Evolutionary conservation across 2,113 vertebrate species (phyloP).

Genomic region (Protobothrops mucrosquamatus): DNA sequence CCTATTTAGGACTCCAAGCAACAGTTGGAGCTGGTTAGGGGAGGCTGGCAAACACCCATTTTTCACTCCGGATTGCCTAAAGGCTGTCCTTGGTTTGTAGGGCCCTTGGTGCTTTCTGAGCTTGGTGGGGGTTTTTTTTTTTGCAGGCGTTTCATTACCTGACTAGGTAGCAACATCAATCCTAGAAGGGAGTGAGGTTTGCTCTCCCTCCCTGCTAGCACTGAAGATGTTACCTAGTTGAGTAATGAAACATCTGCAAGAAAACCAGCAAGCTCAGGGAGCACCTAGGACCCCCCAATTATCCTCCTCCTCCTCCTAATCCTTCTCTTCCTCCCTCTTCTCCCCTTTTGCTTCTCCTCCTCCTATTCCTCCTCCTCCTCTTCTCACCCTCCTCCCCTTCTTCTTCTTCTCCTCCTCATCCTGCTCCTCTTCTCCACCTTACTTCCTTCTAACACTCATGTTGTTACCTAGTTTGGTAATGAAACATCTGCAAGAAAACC

Average conservation of each 20-base stretch:
- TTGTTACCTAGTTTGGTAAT: too few relatives aligned
- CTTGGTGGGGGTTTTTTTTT: not conserved
- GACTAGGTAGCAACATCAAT: not conserved
- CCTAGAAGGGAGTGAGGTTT: not conserved
- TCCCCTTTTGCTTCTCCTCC: too few relatives aligned
- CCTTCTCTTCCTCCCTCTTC: too few relatives aligned
- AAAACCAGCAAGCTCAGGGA: too few relatives aligned
- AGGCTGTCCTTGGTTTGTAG: not conserved
- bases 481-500: too few relatives aligned
- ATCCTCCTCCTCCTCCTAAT: too few relatives aligned
- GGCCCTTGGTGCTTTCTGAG: not conserved
- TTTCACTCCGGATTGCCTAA: constrained; percentile 45
- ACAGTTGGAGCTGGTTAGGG: constrained; percentile 57
- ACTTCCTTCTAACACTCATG: too few relatives aligned
- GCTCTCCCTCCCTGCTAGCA: not conserved
- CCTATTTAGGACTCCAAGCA: constrained; percentile 32
- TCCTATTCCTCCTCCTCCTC: too few relatives aligned
- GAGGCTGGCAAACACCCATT: constrained; percentile 41
- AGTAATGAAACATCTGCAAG: too few relatives aligned
- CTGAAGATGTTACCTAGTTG: not conserved
- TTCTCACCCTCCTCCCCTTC: rapidly evolving
- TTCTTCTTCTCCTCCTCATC: too few relatives aligned
- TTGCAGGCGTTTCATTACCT: not conserved
- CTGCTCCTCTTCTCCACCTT: too few relatives aligned
- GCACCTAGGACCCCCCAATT: too few relatives aligned